A percentile compares a stretch with the other conserved stretches of the same genome.
These are phyloP conservation scores for Papilio dardanus DNA, from an alignment of 1,140 invertebrate genomes.

Conservation along the genomic window DNA sequence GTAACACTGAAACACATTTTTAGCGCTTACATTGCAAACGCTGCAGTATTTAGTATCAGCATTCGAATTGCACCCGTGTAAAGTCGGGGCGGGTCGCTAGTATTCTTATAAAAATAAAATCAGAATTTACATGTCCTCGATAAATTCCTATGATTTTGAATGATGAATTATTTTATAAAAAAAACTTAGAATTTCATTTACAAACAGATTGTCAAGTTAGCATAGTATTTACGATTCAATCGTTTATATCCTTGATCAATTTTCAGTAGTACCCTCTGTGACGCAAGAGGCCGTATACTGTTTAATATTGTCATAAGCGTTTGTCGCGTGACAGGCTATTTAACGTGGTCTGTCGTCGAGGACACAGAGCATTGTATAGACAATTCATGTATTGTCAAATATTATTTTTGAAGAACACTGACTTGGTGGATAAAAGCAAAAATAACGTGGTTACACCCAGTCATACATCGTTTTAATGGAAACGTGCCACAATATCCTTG, in stretches of 20 bases:
- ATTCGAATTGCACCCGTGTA: no score
- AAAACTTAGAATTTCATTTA: background rate
- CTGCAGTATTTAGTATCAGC: no score
- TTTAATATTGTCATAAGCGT: slow-evolving; percentile 57
- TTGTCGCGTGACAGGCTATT: slow-evolving; percentile 52
- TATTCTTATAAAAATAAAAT: no score
- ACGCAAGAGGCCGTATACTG: slow-evolving; percentile 41
- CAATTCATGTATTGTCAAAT: background rate
- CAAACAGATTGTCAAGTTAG: background rate
- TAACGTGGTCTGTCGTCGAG: slow-evolving; percentile 47
- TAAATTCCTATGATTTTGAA: no score
- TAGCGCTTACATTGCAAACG: no score
- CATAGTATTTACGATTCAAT: background rate
- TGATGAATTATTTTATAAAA: background rate
- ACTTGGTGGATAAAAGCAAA: background rate
- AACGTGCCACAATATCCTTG: background rate
- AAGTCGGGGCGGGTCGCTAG: no score
- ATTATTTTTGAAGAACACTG: background rate
- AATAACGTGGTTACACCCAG: background rate
- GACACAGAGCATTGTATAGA: slow-evolving; percentile 40
- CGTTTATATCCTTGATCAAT: slow-evolving; percentile 5
- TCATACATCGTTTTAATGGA: background rate
- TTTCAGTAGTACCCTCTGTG: slow-evolving; percentile 34
- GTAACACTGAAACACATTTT: no score
- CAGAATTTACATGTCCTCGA: no score